These are phyloP conservation scores for Galemys pyrenaicus DNA, from an alignment of 2,113 vertebrate genomes.

Conservation along the genomic window DNA sequence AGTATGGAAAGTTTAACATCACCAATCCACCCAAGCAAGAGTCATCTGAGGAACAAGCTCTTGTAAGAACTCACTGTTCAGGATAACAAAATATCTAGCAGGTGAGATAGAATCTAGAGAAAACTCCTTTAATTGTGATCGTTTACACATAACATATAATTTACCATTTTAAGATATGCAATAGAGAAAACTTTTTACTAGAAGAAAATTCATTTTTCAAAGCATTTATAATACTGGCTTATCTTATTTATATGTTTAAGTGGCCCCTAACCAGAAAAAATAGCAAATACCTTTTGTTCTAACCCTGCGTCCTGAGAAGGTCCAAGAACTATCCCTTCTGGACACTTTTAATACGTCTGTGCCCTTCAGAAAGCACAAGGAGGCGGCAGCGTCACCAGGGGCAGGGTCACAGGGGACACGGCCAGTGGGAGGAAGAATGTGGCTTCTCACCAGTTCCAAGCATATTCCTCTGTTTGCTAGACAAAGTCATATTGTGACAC, in stretches of 20 bases:
- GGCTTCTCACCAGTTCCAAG: constrained; percentile 7
- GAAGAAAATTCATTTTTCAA: neutral
- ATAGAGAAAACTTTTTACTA: constrained; percentile 10
- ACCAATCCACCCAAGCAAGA: neutral
- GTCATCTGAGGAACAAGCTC: neutral
- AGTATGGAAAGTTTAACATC: neutral
- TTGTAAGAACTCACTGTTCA: neutral
- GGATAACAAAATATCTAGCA: neutral
- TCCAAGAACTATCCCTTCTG: neutral
- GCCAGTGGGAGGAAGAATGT: constrained; percentile 37
- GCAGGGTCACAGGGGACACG: neutral
- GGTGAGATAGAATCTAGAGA: neutral
- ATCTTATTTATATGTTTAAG: neutral
- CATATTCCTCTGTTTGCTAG: neutral
- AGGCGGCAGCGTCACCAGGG: neutral
- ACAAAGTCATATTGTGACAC: constrained; percentile 39
- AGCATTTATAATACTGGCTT: neutral
- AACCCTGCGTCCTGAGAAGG: neutral
- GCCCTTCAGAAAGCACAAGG: neutral
- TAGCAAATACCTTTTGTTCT: neutral
- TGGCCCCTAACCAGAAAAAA: neutral
- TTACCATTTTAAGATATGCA: neutral
- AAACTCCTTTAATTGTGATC: neutral
- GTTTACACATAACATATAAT: neutral
- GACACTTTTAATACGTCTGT: neutral